A percentile compares a stretch with the other conserved stretches of the same genome.
Conservation (phyloP, 2,113 vertebrate species). For the Chionomys nivalis region DNA sequence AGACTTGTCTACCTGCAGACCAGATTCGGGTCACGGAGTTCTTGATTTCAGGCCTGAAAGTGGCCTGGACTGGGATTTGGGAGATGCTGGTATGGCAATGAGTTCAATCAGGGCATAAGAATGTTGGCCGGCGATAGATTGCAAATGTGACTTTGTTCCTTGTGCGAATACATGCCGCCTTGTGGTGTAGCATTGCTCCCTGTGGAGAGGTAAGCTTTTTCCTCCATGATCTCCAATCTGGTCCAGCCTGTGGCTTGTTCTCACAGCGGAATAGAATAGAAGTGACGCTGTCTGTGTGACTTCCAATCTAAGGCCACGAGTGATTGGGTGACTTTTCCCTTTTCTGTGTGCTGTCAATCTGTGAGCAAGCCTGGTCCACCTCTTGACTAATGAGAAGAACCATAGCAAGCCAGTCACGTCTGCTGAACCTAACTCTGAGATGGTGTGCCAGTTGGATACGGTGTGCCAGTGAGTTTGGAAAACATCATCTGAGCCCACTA, state of each 20-base stretch:
- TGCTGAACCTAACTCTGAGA: background rate
- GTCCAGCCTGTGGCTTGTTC: background rate
- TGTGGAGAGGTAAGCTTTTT: background rate
- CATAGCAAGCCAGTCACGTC: background rate
- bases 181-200: background rate
- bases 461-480: background rate
- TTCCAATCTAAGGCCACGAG: background rate
- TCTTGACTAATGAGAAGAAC: background rate
- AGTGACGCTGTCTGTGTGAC: background rate
- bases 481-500: background rate
- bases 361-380: background rate
- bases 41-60: background rate
- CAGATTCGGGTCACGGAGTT: background rate
- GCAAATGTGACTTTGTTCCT: background rate
- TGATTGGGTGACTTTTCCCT: background rate
- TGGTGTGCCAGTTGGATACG: rapidly evolving
- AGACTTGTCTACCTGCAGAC: background rate
- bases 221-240: background rate
- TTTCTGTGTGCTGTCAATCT: background rate
- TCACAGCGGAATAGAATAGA: background rate
- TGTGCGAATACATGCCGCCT: background rate
- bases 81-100: background rate
- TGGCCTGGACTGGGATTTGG: background rate
- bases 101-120: too few species aligned
- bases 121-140: background rate